Evolutionary conservation across 2,113 vertebrate species (phyloP).

Genomic region (Pterophyllum scalare): DNA sequence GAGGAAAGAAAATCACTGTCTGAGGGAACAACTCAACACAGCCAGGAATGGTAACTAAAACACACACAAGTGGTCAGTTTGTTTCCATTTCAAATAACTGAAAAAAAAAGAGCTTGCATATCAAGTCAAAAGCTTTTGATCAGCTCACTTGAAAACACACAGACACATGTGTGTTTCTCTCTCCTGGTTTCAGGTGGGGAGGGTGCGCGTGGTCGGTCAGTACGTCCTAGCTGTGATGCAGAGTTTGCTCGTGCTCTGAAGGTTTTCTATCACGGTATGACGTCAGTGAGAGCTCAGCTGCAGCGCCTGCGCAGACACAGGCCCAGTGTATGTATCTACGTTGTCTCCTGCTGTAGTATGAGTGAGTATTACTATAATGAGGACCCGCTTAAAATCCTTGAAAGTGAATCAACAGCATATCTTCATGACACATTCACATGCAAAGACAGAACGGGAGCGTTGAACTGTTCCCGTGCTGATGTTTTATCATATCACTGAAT

Average conservation of each 20-base stretch:
- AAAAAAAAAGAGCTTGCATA: background rate
- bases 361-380: background rate
- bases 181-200: conserved; percentile 57
- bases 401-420: background rate
- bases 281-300: conserved; percentile 80
- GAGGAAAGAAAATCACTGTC: conserved; percentile 82
- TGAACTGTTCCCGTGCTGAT: background rate
- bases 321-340: conserved; percentile 80
- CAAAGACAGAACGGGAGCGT: background rate
- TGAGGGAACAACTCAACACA: conserved; percentile 80
- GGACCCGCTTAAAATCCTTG: background rate
- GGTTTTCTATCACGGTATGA: conserved; percentile 89
- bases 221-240: conserved; percentile 80
- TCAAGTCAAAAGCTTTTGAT: background rate
- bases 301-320: conserved; percentile 81
- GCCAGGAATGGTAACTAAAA: conserved; percentile 64
- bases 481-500: background rate
- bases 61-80: background rate
- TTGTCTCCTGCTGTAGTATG: background rate
- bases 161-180: background rate
- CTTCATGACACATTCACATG: too few relatives aligned
- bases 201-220: conserved; percentile 34
- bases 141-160: background rate
- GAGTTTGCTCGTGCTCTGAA: conserved; percentile 89
- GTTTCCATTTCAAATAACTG: background rate